A percentile compares a stretch with the other conserved stretches of the same genome.
These are phyloP conservation scores for Fulica atra DNA, from an alignment of 2,113 vertebrate species.

Conservation along the genomic window DNA sequence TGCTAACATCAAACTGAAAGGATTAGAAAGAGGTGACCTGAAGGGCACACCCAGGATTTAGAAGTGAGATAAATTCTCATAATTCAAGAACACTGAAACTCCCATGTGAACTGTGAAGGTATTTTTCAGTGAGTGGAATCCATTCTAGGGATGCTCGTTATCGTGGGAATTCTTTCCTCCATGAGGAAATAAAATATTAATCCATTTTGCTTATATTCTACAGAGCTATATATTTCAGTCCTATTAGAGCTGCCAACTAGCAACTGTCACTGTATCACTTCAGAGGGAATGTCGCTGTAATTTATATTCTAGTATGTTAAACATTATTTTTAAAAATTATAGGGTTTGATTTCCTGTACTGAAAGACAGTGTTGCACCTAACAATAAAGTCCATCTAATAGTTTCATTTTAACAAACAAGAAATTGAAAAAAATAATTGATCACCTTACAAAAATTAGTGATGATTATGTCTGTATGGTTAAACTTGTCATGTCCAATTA, in stretches of 20 bases:
- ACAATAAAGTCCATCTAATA: neutral
- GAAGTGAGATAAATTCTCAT: neutral
- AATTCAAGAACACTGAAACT: neutral
- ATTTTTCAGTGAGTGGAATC: neutral
- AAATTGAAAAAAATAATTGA: neutral
- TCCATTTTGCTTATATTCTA: neutral
- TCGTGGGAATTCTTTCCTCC: neutral
- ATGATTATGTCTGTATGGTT: neutral
- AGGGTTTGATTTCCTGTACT: neutral
- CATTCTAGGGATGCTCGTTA: neutral
- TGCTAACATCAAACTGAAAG: slow-evolving; percentile 1
- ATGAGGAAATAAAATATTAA: slow-evolving; percentile 22
- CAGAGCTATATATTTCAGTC: neutral
- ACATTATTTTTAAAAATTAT: neutral
- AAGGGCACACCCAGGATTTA: neutral
- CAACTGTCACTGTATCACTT: neutral
- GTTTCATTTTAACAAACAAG: neutral
- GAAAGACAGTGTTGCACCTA: neutral
- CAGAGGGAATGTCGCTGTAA: neutral
- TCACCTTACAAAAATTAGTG: neutral
- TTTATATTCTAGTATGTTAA: neutral
- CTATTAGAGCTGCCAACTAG: neutral
- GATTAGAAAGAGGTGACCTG: slow-evolving; percentile 6
- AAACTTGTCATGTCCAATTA: neutral
- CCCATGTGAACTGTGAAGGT: neutral